Percentiles rank a stretch among this genome's conserved stretches.
Conservation (phyloP, 2,113 vertebrate genomes). For the Tragelaphus strepsiceros region DNA sequence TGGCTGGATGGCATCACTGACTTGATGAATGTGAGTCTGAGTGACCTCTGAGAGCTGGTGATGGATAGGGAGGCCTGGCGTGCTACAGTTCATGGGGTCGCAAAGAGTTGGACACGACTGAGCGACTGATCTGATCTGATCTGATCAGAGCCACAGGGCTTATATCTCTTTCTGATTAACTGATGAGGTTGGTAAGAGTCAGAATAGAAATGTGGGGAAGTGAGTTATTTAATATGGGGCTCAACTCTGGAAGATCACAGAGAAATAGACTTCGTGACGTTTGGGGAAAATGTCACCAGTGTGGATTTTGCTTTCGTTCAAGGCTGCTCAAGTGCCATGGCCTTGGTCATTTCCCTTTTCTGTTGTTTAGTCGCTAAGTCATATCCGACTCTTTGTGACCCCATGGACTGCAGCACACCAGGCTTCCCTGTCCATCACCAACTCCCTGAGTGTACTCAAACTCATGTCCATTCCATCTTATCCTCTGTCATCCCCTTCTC, state of each 20-base stretch:
- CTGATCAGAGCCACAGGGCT: neutral
- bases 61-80: no score
- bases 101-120: no score
- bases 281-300: neutral
- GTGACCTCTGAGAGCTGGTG: no score
- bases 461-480: neutral
- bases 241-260: neutral
- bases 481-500: neutral
- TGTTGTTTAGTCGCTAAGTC: neutral
- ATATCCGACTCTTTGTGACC: neutral
- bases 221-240: neutral
- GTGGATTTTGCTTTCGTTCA: neutral
- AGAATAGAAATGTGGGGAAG: neutral
- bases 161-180: neutral
- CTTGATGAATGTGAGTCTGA: no score
- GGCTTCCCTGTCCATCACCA: neutral
- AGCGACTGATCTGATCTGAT: no score
- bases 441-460: neutral
- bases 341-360: neutral
- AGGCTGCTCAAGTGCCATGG: neutral
- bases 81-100: no score
- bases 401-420: neutral
- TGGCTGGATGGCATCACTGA: no score
- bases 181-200: neutral
- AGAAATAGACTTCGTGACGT: neutral